Base-by-base conservation (phyloP, 2,888 invertebrate genomes). In the Xestia xanthographa region DNA sequence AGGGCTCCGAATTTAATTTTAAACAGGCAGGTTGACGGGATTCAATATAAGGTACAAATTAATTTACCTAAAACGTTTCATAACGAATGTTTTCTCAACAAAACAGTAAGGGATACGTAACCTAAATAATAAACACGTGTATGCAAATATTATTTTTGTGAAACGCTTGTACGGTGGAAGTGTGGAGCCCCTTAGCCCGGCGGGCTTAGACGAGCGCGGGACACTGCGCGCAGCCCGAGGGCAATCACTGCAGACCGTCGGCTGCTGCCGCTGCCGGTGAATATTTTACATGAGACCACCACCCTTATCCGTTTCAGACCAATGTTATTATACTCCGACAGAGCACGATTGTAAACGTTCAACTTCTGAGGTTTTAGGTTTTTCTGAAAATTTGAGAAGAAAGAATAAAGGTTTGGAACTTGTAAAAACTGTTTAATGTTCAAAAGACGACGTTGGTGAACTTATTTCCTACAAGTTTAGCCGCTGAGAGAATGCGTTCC, bases 251-350 rank as follows among this genome's bases (percentile, higher is more conserved):
- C 86, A 84, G 63, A 82, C 41, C 41, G 41, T 11, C 9, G 41
- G 34, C 5, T 34, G 34, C 76, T 45, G 72, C 74, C 76, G 58
- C 62, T 72, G 50, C 34, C 65, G 53, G 73, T 86, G 76, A 86
- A 87, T 87, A 87, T 84, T 87, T 87, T 66, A 85, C 66, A 43
- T 68, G 77, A 77, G 56, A 78, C 72, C 69, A 86, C 77, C 65
- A 75, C 83, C 74, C 69, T 72, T 73, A 82, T 74, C 67, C 73
- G 79, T 76, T 77, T 80, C 75, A 81, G 75, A 78, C 72, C 73
- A 66, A 78, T 69, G 72, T 79, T 81, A 80, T 85, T 75, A 83
- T 34, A 34, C 69, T 75, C 63, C 66, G 45, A 72, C 77, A 70
- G 50, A 72, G 71, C 75, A 34, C 45, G 50, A 75, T 77, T 82